Conservation (phyloP, 2,797 vertebrate species). For the Neosilurus hyrtlii region DNA sequence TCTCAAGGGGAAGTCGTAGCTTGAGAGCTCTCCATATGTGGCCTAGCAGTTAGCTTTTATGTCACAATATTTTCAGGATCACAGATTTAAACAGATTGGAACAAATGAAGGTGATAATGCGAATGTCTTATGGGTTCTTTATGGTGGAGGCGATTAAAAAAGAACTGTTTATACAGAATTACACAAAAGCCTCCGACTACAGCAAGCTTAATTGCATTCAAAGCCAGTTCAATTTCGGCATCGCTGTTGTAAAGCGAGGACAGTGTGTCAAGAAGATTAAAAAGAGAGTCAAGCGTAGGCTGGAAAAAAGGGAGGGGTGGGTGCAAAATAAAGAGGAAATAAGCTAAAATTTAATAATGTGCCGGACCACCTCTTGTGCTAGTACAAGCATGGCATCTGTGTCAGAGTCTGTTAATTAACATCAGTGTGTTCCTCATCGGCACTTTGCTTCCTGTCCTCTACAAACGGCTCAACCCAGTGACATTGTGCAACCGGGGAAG, state of each 20-base stretch:
- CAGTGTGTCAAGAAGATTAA: conserved; percentile 74
- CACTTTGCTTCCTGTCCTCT: conserved; percentile 76
- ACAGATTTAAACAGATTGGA: conserved; percentile 69
- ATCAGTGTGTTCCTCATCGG: conserved; percentile 78
- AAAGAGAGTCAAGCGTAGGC: conserved; percentile 65
- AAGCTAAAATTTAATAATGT: conserved; percentile 80
- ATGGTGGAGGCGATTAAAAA: conserved; percentile 53
- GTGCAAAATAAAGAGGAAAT: conserved; percentile 72
- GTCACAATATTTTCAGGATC: conserved; percentile 77
- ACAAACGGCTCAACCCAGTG: conserved; percentile 68
- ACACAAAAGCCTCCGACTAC: conserved; percentile 67
- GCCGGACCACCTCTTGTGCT: conserved; percentile 78
- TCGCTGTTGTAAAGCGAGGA: conserved; percentile 66
- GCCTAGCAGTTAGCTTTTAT: conserved; percentile 65
- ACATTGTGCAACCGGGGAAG: conserved; percentile 65
- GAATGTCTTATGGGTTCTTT: conserved; percentile 61
- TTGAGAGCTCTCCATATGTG: conserved; percentile 55
- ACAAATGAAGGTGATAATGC: conserved; percentile 71
- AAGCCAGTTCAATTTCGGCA: conserved; percentile 59
- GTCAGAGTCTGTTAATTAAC: conserved; percentile 85
- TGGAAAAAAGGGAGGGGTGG: conserved; percentile 43
- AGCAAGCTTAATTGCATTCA: conserved; percentile 70
- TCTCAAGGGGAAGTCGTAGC: conserved; percentile 35
- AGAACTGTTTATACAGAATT: conserved; percentile 66
- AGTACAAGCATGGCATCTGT: conserved; percentile 81